Conservation (phyloP, 2,797 vertebrate species). For the Schizopygopsis malacanthus region DNA sequence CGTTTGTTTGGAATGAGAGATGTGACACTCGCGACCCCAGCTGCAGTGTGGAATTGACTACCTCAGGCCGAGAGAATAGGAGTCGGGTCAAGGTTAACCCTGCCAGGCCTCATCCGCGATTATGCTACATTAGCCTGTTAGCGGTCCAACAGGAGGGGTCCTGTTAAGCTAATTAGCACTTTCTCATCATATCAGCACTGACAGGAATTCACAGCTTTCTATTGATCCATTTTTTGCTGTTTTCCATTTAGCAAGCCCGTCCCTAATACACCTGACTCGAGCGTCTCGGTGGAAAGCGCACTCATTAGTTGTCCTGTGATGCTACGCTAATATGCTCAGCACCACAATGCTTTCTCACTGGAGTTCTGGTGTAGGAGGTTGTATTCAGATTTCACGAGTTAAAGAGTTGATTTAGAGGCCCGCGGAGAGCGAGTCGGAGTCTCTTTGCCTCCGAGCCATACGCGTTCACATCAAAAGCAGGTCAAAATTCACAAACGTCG, state of each 20-base stretch:
- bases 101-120: conserved; percentile 82
- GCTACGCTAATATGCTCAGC: conserved; percentile 60
- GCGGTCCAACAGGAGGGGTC: conserved; percentile 84
- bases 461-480: conserved; percentile 62
- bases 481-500: conserved; percentile 56
- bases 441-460: conserved; percentile 59
- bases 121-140: conserved; percentile 86
- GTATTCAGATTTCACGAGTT: conserved; percentile 56
- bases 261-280: conserved; percentile 49
- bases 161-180: conserved; percentile 85
- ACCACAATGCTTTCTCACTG: conserved; percentile 47
- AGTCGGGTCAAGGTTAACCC: conserved; percentile 89
- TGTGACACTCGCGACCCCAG: conserved; percentile 82
- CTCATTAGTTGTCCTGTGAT: conserved; percentile 52
- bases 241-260: conserved; percentile 51
- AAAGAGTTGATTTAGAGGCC: conserved; percentile 58
- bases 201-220: conserved; percentile 73
- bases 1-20: conserved; percentile 40
- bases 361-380: conserved; percentile 56
- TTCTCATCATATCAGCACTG: conserved; percentile 83
- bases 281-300: conserved; percentile 54
- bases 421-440: conserved; percentile 40
- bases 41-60: conserved; percentile 96
- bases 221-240: conserved; percentile 78
- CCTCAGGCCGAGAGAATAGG: conserved; percentile 82